Base-by-base conservation (phyloP, 2,797 vertebrate species). In the Poeciliopsis infans region DNA sequence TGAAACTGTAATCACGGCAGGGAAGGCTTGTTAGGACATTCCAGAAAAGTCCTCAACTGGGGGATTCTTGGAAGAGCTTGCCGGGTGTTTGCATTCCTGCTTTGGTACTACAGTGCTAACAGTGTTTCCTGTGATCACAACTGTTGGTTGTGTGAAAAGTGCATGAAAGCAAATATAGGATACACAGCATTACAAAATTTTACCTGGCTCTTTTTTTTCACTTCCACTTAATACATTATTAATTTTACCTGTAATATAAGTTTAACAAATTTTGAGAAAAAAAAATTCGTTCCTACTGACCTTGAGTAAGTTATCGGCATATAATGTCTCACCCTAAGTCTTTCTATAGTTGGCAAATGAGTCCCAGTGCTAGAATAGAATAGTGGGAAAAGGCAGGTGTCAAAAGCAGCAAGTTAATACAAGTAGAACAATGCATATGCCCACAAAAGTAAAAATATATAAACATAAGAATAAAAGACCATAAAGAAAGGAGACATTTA, bases 11-110 rank as follows among this genome's bases (percentile, higher is more conserved):
- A 95, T 94, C 94, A 93, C 87, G 80, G 85, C 75, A 39, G 87
- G 83, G 89, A 81, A 88, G 83, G 87, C 93, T 94, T 78, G 90
- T 94, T 93, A 92, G 91, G 89, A 93, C 93, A 95, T 95, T 95
- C 94, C 94, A 92, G 92, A 94, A 94, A 93, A 86, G 89, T 94
- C 93, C 91, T 95, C 89, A 89, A 93, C 88, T 90, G 83, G 86
- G 86, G 89, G 87, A 94, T 95, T 94, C 93, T 94, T 94, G 93
- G 94, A 93, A 94, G 91, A 83, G 89, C 77, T 55, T 49, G 79
- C 87, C 16, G 76, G 80, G 74, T 93, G 91, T 94, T 95, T 95
- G 92, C 91, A 94, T 95, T 94, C 91, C 84, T 94, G 79, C 85
- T 92, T 80, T 88, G 85, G 91, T 82, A 89, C 83, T 73, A 82